Conservation (phyloP, 1,140 invertebrate genomes). For the Aporrectodea caliginosa region DNA sequence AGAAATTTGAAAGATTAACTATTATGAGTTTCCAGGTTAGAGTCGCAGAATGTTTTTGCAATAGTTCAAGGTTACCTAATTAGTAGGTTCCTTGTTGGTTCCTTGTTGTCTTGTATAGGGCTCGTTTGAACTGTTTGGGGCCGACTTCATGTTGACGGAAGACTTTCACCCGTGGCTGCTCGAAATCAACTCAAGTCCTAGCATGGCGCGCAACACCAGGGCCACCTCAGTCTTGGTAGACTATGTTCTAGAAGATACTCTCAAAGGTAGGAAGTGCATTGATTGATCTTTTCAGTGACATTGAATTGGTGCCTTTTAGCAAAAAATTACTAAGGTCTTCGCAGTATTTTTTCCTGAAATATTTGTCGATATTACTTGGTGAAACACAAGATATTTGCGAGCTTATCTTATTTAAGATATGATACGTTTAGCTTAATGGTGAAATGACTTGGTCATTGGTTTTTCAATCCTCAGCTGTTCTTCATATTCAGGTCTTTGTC, state of each 20-base stretch:
- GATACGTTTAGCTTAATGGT: not conserved
- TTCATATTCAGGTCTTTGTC: too few relatives aligned
- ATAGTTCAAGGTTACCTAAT: too few relatives aligned
- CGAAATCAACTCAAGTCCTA: constrained; percentile 90
- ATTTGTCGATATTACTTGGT: not conserved
- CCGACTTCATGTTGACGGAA: constrained; percentile 85
- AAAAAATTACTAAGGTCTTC: not conserved
- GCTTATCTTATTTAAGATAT: not conserved
- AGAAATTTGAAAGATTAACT: too few relatives aligned
- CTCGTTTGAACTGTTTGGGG: constrained; percentile 83
- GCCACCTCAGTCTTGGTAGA: constrained; percentile 81
- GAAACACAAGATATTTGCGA: not conserved
- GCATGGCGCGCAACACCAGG: constrained; percentile 80
- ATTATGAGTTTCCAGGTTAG: too few relatives aligned
- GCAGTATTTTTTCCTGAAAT: not conserved
- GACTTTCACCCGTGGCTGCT: constrained; percentile 87
- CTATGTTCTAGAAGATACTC: constrained; percentile 81
- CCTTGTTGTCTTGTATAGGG: constrained; percentile 49
- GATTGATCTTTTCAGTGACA: not conserved
- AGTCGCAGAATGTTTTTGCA: too few relatives aligned
- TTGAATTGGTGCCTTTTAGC: not conserved
- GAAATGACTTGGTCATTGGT: not conserved
- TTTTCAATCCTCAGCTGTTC: too few relatives aligned
- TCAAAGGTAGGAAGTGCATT: constrained; percentile 71
- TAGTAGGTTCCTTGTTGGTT: too few relatives aligned